Base-by-base conservation (phyloP, 2,888 invertebrate species). In the Pollenia labialis region DNA sequence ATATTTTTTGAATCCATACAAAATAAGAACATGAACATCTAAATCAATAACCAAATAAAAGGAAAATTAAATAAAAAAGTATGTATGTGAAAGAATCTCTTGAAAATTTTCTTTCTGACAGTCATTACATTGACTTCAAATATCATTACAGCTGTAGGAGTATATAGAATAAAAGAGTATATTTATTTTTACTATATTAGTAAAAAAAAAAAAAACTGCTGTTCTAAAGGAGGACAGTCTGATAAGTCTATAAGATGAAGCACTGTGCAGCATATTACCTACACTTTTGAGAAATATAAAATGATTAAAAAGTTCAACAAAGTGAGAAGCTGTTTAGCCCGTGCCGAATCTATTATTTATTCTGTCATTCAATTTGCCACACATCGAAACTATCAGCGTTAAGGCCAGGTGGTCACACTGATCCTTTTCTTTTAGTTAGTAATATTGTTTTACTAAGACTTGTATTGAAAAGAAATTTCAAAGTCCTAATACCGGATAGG, bases 111-210 rank as follows among this genome's bases (percentile, higher is more conserved):
- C 69, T 79, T 79, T 60, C 16, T 71, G 71, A 75, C 82, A 79
- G 71, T 82, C 82, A 79, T 85, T 82, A 74, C 68, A 82, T 80
- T 86, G 79, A 75, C 74, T 85, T 50, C 50, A 81, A 79, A 82
- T 64, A 60, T 74, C 81, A 85, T 85, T 85, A 60, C 72, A 81
- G 32, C 60, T 76, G 40, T 72, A 66, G 6, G 66, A 52, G 18
- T 9, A 44, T 44, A 9, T 54, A 23, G 44, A 42, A 54, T 12
- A 2, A 12, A 54, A 10, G 7, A 62, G 23, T 56, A 75, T 62
- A 62, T 85, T 80, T 75, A 16, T 75, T 64, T 52, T 12, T 54
- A 12, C 14, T 40, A 32, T 52, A 14, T n/a, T 14, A 46, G 56
- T 23, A 23, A 23, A 23, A 23, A 23, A 9, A 23, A 9, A n/a